Evolutionary conservation across 2,888 invertebrate species (phyloP).

Genomic region (Pyrocoelia pectoralis): DNA sequence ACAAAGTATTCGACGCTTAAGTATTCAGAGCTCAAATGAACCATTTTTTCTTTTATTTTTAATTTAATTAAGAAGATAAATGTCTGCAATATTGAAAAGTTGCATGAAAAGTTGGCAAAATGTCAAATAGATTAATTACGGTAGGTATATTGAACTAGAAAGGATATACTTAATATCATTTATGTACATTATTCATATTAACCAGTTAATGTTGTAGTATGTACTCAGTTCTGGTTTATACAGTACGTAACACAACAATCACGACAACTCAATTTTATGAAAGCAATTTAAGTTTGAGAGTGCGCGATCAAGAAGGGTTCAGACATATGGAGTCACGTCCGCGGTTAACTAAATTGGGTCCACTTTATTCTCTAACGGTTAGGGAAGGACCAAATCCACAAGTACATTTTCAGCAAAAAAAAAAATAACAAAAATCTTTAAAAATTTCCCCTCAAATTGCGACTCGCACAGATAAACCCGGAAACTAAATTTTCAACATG

Average conservation of each 20-base stretch:
- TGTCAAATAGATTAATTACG: conserved; percentile 13
- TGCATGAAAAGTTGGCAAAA: conserved; percentile 15
- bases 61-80: conserved; percentile 32
- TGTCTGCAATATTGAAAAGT: conserved; percentile 20
- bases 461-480: too few relatives aligned
- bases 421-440: background rate
- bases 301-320: conserved; percentile 37
- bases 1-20: conserved; percentile 16
- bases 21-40: conserved; percentile 16
- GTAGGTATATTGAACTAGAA: too few relatives aligned
- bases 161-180: too few relatives aligned
- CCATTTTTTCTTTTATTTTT: conserved; percentile 18
- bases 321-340: conserved; percentile 44
- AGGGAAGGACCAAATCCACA: conserved; percentile 25
- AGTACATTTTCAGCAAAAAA: conserved; percentile 15
- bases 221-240: conserved; percentile 14
- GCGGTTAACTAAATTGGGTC: conserved; percentile 34
- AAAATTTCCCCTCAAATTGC: too few relatives aligned
- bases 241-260: conserved; percentile 29
- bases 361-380: conserved; percentile 29
- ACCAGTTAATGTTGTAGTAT: conserved; percentile 4
- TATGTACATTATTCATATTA: too few relatives aligned
- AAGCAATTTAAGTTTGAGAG: conserved; percentile 43
- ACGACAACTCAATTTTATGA: conserved; percentile 43
- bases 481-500: too few relatives aligned